Base-by-base conservation (phyloP, 2,113 vertebrate genomes). In the Ellobius talpinus region DNA sequence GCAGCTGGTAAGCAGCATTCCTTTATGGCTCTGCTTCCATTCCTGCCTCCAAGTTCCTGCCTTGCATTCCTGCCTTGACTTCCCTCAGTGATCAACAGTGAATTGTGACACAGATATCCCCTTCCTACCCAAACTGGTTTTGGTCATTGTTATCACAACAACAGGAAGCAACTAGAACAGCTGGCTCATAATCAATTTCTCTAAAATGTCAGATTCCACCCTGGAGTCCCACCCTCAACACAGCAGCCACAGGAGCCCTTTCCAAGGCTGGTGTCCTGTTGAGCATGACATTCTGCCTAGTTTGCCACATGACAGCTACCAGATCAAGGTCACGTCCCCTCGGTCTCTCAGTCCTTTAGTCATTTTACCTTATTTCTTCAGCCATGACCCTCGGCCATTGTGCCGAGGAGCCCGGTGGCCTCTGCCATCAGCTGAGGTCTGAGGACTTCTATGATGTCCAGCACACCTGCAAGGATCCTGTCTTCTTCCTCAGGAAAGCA, bases 181-280 rank as follows among this genome's bases (percentile, higher is more conserved):
- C 50, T 17, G 7, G 50, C 52, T 19, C 21, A 4, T 55, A 70
- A 66, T 23, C 13, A 8, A 31, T 90, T 89, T 73, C 73, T 94
- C 78, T 85, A 0, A 31, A 42, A n/a, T 33, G 29, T 87, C 31
- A 50, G 50, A 12, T 82, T 89, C 58, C 58, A 29, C 42, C 39
- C 19, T 23, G n/a, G 50, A 45, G 19, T 76, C 92, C 45, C 14
- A 23, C 0, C 0, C 16, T 58, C 73, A 21, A 0, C 16, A 1
- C 0, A 47, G 52, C 19, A 29, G 58, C 78, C 31, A 0, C 0
- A 42, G 58, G 39, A 24, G 3, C n/a, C 42, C 61, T n/a, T 36
- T 31, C 82, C 4, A 92, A 90, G 70, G 45, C 39, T 23, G 26
- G 19, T 4, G 10, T 36, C 76, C 66, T 76, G 47, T 39, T 73